phyloP scores from a whole-genome alignment of 1,140 invertebrate species.

The Tetragnatha versicolor region DNA sequence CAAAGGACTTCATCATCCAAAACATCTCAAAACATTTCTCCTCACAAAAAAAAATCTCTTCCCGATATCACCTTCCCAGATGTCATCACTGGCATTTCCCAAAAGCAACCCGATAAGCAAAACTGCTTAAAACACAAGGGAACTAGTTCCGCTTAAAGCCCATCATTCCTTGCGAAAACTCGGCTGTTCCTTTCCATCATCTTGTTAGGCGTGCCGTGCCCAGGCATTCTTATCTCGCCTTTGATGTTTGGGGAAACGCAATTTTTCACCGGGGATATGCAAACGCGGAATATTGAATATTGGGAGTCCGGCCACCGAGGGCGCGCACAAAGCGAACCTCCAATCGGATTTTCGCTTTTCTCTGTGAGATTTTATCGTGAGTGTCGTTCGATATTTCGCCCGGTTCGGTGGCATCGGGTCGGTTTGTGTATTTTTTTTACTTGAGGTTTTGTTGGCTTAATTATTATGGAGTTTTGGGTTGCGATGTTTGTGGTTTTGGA shows the following conservation, averaged over 20 bases:
- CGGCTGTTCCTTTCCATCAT: slow-evolving; percentile 7
- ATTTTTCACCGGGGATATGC: slow-evolving; percentile 44
- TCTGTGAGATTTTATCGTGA: slow-evolving; percentile 32
- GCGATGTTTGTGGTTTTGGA: not conserved
- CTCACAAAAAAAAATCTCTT: no score
- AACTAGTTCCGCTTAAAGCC: not conserved
- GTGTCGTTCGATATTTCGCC: slow-evolving; percentile 16
- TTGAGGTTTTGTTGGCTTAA: not conserved
- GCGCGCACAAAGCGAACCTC: slow-evolving; percentile 3
- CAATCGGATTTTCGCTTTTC: slow-evolving; percentile 41
- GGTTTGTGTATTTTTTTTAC: not conserved
- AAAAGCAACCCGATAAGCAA: not conserved
- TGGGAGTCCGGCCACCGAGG: not conserved
- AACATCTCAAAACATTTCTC: no score
- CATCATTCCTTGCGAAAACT: not conserved
- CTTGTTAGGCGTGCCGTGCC: slow-evolving; percentile 25
- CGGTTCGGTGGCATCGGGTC: slow-evolving; percentile 7
- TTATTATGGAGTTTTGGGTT: not conserved
- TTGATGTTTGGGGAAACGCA: slow-evolving; percentile 34
- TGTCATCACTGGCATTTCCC: no score
- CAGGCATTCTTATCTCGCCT: slow-evolving; percentile 25
- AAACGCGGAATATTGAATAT: slow-evolving; percentile 50
- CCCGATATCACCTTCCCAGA: no score
- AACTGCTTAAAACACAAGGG: not conserved
- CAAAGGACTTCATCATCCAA: no score